These are phyloP conservation scores for Halocynthia aurantium DNA, from an alignment of 23 tunicate species.

Conservation along the genomic window DNA sequence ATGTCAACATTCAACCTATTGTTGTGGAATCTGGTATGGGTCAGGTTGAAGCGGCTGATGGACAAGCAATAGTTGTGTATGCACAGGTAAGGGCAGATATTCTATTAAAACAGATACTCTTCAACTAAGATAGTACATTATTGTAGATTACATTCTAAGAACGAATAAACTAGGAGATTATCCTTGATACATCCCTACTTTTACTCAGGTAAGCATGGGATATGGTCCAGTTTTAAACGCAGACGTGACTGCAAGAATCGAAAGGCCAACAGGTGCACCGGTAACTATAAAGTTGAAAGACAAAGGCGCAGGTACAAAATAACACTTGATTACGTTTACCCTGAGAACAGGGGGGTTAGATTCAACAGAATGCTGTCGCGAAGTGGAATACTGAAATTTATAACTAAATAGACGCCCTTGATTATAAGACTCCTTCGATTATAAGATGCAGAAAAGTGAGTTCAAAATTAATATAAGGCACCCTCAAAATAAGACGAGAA, in stretches of 20 bases:
- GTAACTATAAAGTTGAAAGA: constrained; percentile 31
- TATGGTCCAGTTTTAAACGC: constrained; percentile 46
- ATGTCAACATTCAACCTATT: constrained; percentile 27
- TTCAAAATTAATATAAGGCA: too few relatives aligned
- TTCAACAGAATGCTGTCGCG: too few relatives aligned
- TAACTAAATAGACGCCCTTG: too few relatives aligned
- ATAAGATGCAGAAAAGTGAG: too few relatives aligned
- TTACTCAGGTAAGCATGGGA: constrained; percentile 57
- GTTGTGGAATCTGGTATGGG: constrained; percentile 56
- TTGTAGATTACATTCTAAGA: too few relatives aligned
- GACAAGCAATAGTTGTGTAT: constrained; percentile 52
- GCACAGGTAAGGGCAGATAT: constrained; percentile 33
- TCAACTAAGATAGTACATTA: neutral
- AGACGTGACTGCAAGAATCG: constrained; percentile 39
- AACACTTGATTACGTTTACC: neutral
- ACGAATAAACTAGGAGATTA: neutral
- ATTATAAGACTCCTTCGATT: too few relatives aligned
- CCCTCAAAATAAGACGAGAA: neutral
- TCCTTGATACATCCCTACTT: neutral
- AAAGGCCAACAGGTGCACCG: constrained; percentile 27
- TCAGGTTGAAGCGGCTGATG: constrained; percentile 23
- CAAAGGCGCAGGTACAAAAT: constrained; percentile 49
- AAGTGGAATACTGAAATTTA: too few relatives aligned
- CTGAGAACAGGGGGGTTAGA: too few relatives aligned
- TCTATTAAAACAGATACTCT: neutral